Conservation (phyloP, 2,797 vertebrate genomes). For the Salmo trutta region DNA sequence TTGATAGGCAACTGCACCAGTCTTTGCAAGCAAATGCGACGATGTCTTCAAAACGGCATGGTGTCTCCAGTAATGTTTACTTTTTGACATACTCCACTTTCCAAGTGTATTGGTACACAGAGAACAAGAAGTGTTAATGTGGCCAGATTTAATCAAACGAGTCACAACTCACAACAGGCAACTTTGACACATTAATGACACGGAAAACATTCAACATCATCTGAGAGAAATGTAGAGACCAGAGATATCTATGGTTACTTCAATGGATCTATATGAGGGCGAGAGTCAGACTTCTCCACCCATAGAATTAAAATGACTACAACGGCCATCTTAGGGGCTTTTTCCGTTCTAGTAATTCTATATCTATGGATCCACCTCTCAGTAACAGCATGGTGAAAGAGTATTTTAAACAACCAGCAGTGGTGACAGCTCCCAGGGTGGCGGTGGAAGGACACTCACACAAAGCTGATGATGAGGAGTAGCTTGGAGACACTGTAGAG, state of each 20-base stretch:
- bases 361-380: not conserved
- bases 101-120: too few relatives aligned
- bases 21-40: not conserved
- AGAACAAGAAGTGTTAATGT: not conserved
- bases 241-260: not conserved
- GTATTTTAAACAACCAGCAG: not conserved
- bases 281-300: not conserved
- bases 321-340: not conserved
- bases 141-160: not conserved
- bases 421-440: too few relatives aligned
- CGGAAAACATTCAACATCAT: not conserved
- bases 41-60: too few relatives aligned
- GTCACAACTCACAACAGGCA: not conserved
- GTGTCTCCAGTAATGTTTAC: too few relatives aligned
- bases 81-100: too few relatives aligned
- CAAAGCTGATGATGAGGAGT: conserved; percentile 87
- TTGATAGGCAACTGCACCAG: not conserved
- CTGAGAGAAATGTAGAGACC: not conserved
- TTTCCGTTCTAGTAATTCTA: not conserved
- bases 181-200: not conserved
- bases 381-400: not conserved
- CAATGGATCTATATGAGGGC: not conserved
- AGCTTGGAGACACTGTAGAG: conserved; percentile 88
- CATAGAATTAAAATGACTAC: not conserved
- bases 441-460: conserved; percentile 73